phyloP scores from a whole-genome alignment of 2,888 invertebrate genomes.

The Lithophane semibrunnea region DNA sequence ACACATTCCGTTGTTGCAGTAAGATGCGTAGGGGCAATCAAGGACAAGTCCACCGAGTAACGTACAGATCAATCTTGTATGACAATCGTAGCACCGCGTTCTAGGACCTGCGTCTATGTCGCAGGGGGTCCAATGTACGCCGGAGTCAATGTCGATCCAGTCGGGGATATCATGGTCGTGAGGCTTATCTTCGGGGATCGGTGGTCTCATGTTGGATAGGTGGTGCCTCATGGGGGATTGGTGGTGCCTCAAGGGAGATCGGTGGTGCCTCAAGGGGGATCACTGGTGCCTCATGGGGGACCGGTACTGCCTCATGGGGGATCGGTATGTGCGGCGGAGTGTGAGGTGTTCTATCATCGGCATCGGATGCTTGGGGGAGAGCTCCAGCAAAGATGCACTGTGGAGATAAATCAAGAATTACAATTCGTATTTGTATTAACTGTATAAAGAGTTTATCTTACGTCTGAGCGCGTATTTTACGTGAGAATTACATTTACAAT shows the following conservation, averaged over 20 bases:
- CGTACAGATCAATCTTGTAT: conserved; percentile 33
- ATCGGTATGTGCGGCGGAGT: neutral
- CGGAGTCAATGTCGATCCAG: neutral
- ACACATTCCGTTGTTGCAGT: conserved; percentile 32
- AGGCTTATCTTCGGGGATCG: neutral
- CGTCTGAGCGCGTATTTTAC: neutral
- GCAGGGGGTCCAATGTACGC: conserved; percentile 17
- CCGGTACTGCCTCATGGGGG: neutral
- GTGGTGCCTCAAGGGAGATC: neutral
- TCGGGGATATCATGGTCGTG: neutral
- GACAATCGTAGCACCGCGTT: conserved; percentile 28
- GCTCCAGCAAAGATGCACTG: conserved; percentile 24
- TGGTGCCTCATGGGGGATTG: neutral
- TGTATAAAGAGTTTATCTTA: neutral
- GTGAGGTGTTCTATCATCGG: neutral
- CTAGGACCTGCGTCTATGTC: conserved; percentile 3
- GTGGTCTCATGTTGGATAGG: neutral
- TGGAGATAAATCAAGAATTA: neutral
- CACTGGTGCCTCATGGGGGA: neutral
- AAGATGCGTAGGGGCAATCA: conserved; percentile 9
- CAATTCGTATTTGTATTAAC: neutral
- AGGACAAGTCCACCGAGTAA: conserved; percentile 26
- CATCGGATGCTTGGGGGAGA: neutral
- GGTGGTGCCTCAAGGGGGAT: neutral
- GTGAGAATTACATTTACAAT: neutral